Base-by-base conservation (phyloP, 2,888 invertebrate genomes). In the Drosophila barbarae region DNA sequence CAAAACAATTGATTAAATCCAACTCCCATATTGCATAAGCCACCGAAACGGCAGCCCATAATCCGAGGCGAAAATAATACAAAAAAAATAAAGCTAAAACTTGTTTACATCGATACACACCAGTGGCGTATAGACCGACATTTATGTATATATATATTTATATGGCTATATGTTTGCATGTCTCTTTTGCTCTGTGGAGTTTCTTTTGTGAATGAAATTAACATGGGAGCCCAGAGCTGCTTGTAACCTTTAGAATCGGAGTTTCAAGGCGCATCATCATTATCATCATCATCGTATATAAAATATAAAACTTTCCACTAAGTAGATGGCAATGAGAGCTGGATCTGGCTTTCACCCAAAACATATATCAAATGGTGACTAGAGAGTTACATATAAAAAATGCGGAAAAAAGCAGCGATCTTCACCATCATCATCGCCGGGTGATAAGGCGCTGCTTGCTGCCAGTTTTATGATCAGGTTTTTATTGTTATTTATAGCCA, bases 401-500 rank as follows among this genome's bases (percentile, higher is more conserved):
- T 44, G 21, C 44, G 32, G 47, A 49, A 32, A 50, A 39, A 50
- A 41, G n/a, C n/a, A n/a, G 15, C 18, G 23, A 26, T 41, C 47
- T 63, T 53, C 64, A 63, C 53, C 42, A 18, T 36, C 47, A 65
- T 53, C 64, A 63, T 63, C 42, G 47, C 49, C 26, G 35, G 8
- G 13, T 46, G 53, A 67, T 66, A 66, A 67, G 56, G 47, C 35
- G 18, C 41, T 46, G 44, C 21, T 28, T 15, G 54, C 63, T 50
- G 30, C 32, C 50, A 46, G 42, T 52, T 72, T 76, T 76, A 68
- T 42, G 72, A 68, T 71, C 69, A 75, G 78, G 63, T 60, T 69
- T 78, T 78, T 81, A 78, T 81, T 74, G 64, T 77, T 77, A 78
- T 78, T 78, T 78, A 81, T 78, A 71, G 74, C 68, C 70, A 76